These are phyloP conservation scores for Tokudaia muenninki DNA, from an alignment of 2,797 vertebrate species.

Conservation along the genomic window DNA sequence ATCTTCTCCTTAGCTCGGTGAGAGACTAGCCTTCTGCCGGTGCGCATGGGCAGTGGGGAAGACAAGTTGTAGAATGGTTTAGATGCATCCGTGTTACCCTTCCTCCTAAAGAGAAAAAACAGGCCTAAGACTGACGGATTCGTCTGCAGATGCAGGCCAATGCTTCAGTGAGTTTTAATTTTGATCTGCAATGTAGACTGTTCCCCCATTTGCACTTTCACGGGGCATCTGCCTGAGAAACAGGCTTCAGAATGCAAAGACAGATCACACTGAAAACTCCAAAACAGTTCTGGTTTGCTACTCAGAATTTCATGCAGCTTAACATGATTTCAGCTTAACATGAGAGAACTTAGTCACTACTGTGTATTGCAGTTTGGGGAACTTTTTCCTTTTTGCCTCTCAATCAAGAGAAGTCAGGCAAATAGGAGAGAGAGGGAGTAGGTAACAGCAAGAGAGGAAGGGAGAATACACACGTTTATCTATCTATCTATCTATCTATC, in stretches of 20 bases:
- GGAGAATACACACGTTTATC: background rate
- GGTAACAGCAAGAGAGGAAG: background rate
- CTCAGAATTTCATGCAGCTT: background rate
- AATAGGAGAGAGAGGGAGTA: background rate
- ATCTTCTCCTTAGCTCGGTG: slow-evolving; percentile 21
- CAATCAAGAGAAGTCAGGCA: slow-evolving; percentile 30
- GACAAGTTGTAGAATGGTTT: slow-evolving; percentile 33
- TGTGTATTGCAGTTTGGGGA: background rate
- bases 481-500: background rate
- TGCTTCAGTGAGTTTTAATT: slow-evolving; percentile 71
- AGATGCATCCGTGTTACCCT: background rate
- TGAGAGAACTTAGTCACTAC: slow-evolving; percentile 61
- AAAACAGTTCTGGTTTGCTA: background rate
- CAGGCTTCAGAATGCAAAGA: background rate
- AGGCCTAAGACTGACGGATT: background rate
- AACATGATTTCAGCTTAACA: slow-evolving; percentile 27
- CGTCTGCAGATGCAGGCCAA: slow-evolving; percentile 49
- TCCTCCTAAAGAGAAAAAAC: background rate
- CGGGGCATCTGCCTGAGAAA: background rate
- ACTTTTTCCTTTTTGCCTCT: background rate
- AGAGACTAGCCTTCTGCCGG: slow-evolving; percentile 29
- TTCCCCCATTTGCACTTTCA: slow-evolving; percentile 13
- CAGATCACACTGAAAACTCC: background rate
- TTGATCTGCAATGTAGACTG: slow-evolving; percentile 39
- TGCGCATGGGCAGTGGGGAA: background rate